Evolutionary conservation across 1,140 invertebrate species (phyloP), one percentile per base, ranked within the genome.

Genomic region (Scaptomyza graminum): DNA sequence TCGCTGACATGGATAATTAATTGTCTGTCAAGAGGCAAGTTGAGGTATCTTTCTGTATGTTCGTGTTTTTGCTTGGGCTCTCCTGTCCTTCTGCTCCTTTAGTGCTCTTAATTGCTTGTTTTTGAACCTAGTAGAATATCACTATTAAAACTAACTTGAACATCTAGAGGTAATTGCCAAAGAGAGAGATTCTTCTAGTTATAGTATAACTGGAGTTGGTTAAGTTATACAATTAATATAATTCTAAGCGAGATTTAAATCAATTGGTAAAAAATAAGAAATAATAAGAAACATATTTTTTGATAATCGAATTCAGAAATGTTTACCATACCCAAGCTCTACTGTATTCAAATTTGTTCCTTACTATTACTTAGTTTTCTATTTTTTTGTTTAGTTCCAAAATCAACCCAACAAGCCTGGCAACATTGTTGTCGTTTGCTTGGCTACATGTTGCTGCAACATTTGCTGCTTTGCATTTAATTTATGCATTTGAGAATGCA

Each of bases 1-100:
- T 80, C 82, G 82, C 82, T 87, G 82, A 87, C 82, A 88, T 87
- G 82, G 83, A 88, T 87, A 87, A 87, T 88, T 87, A 87, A 87
- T 87, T 75, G 78, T 70, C 66, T 87, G 78, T 62, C 79, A 69
- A 63, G 60, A 68, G 65, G 62, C 31, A 41, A 39, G 54, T 56
- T 34, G 22, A 43, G 62, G 50, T 64, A 65, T 31, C 39, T 47
- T 16, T 18, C 3, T n/a, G 50, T 50, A 13, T 11, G 34, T 44
- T 8, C 41, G 57, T 51, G 22, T 55, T 39, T 60, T 47, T 61
- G 55, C 41, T 43, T 13, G 9, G 25, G 7, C 46, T 59, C 46
- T 59, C 25, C 34, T 9, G 34, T 12, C 11, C 34, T 12, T 4
- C 63, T 64, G 80, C 80, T 76, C 28, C 46, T 65, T 28, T 54